These are phyloP conservation scores for Andrena camellia DNA, from an alignment of 2,888 invertebrate genomes.

Conservation along the genomic window DNA sequence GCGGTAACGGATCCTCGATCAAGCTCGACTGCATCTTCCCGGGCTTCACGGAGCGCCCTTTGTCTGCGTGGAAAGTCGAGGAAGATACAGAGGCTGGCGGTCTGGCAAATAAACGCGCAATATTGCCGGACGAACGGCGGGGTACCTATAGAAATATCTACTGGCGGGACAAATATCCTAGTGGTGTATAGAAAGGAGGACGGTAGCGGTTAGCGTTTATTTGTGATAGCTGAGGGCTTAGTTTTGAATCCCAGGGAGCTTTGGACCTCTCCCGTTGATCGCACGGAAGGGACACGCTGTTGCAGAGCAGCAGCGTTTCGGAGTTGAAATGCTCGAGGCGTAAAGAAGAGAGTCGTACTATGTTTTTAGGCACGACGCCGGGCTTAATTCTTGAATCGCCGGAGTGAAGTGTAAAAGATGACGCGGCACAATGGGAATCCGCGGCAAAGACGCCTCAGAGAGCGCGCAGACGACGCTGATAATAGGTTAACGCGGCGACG, in stretches of 20 bases:
- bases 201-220: conserved; percentile 4
- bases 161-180: not conserved
- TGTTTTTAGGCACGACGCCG: not conserved
- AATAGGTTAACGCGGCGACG: conserved; percentile 5
- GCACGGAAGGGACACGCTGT: not conserved
- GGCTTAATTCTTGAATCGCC: not conserved
- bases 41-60: not conserved
- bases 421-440: not conserved
- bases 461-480: not conserved
- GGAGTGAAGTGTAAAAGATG: not conserved
- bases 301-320: not conserved
- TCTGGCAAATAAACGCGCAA: conserved; percentile 8
- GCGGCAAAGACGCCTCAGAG: not conserved
- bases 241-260: conserved; percentile 8
- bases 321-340: not conserved
- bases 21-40: not conserved
- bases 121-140: not conserved
- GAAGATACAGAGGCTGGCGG: not conserved
- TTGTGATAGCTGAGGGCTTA: conserved; percentile 6
- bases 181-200: not conserved
- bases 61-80: no score
- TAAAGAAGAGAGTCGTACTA: not conserved
- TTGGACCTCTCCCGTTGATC: not conserved
- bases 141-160: not conserved
- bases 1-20: not conserved